Conservation (phyloP, 2,888 invertebrate genomes). For the Augochlorella aurata region DNA sequence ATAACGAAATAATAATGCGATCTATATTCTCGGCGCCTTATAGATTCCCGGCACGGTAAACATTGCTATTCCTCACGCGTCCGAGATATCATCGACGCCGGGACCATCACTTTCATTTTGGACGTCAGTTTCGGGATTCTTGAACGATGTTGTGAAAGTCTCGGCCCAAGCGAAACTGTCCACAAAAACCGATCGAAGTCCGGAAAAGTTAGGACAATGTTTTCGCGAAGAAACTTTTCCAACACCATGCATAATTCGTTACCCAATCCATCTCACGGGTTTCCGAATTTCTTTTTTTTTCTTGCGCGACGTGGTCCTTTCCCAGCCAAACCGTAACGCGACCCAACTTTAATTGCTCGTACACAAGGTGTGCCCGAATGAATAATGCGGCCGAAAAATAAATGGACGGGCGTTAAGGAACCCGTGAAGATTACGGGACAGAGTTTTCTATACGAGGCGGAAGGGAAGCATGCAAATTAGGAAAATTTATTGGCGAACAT, state of each 20-base stretch:
- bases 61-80: background rate
- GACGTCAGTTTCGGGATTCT: background rate
- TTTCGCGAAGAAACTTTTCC: background rate
- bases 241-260: constrained; percentile 23
- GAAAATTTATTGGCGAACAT: too few species aligned
- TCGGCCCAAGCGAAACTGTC: background rate
- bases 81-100: background rate
- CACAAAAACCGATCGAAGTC: background rate
- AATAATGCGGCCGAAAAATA: background rate
- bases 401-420: background rate
- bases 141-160: constrained; percentile 1
- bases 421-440: too few species aligned
- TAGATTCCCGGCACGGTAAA: background rate
- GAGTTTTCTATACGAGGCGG: too few species aligned
- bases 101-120: constrained; percentile 1
- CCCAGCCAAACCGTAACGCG: background rate
- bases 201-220: background rate
- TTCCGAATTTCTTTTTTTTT: constrained; percentile 1
- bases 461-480: too few species aligned
- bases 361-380: background rate
- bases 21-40: background rate
- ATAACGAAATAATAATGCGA: background rate
- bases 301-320: background rate
- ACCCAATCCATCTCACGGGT: constrained; percentile 12
- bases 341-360: background rate